phyloP scores from a whole-genome alignment of 30 jellyfish, hydroid and myxozoan species.

The Aurelia aurita region DNA sequence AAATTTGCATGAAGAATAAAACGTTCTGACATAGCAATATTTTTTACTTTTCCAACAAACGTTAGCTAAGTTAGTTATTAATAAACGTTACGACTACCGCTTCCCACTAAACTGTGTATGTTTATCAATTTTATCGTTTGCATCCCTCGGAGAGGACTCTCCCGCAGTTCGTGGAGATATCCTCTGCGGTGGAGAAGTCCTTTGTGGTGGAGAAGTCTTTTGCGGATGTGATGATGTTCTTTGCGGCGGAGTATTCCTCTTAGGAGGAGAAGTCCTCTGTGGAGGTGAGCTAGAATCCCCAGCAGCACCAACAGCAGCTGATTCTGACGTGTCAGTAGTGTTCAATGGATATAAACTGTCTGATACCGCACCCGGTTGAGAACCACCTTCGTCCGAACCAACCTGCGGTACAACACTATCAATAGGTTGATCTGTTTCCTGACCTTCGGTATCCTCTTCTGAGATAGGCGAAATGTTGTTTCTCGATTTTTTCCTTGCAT shows the following conservation, averaged over 20 bases:
- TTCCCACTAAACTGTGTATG: conserved; percentile 36
- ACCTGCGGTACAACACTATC: conserved; percentile 89
- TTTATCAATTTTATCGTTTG: conserved; percentile 23
- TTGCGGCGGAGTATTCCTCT: conserved; percentile 24
- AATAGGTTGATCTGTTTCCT: conserved; percentile 58
- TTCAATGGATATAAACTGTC: conserved; percentile 73
- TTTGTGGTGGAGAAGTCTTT: conserved; percentile 44
- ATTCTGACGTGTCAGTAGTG: conserved; percentile 57
- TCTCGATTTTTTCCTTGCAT: conserved; percentile 55
- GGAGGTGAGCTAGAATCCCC: conserved; percentile 5
- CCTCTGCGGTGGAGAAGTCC: conserved; percentile 50
- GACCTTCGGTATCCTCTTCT: conserved; percentile 79
- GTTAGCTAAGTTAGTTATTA: too few species aligned
- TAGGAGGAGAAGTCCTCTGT: conserved; percentile 20
- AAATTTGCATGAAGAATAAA: too few species aligned
- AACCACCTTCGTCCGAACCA: conserved; percentile 81
- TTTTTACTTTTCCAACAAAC: not conserved
- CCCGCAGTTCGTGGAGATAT: conserved; percentile 12
- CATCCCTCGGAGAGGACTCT: conserved; percentile 34
- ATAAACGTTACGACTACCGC: conserved; percentile 1
- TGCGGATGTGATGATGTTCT: conserved; percentile 32
- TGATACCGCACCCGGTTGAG: conserved; percentile 60
- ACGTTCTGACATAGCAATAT: not conserved
- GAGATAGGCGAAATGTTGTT: conserved; percentile 91
- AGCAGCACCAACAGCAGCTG: conserved; percentile 17